Evolutionary conservation across 2,888 invertebrate genomes (phyloP), one percentile per base, ranked within the genome.

Genomic region (Ceratothoa steindachneri): DNA sequence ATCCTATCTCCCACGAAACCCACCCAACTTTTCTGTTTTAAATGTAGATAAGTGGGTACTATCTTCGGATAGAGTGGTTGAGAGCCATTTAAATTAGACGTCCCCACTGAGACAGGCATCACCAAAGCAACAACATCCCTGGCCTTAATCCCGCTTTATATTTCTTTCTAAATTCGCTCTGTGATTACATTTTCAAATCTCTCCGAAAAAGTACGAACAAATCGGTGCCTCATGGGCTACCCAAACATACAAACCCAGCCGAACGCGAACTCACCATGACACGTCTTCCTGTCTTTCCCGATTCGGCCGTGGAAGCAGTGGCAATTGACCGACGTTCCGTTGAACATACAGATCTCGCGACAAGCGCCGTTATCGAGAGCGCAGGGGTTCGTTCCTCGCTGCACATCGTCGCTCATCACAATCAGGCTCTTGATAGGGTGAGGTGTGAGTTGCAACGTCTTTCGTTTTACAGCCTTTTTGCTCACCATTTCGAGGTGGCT

Each of bases 251-350:
- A n/a, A n/a, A n/a, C n/a, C n/a, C n/a, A n/a, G n/a, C n/a, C n/a
- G n/a, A n/a, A n/a, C n/a, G n/a, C n/a, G n/a, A n/a, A n/a, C 41
- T 41, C 15, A 87, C 87, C 88, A 84, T 88, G 88, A 85, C 95
- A 95, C 69, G 86, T 85, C 80, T 87, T 87, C 0, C 88, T 88
- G 85, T 93, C 89, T 1, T 85, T 81, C 4, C 88, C 88, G 2
- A 93, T 87, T 81, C 88, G 88, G 2, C 93, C 93, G 85, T 93
- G 93, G 52, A 93, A 90, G 83, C 95, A 95, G 51, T 89, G 90
- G 85, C 93, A 94, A 75, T 89, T 87, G 30, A 89, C 87, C 80
- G 85, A 86, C 5, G 86, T 87, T 12, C 91, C 92, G 83, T 89
- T 89, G 83, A 85, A 90, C 72, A 95, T 87, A 83, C 95, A 95